Evolutionary conservation across 37 sponge, comb jelly and placozoan genomes (phyloP), one percentile per base, ranked within the genome.

Genomic region (Cladorhizidae sp.): DNA sequence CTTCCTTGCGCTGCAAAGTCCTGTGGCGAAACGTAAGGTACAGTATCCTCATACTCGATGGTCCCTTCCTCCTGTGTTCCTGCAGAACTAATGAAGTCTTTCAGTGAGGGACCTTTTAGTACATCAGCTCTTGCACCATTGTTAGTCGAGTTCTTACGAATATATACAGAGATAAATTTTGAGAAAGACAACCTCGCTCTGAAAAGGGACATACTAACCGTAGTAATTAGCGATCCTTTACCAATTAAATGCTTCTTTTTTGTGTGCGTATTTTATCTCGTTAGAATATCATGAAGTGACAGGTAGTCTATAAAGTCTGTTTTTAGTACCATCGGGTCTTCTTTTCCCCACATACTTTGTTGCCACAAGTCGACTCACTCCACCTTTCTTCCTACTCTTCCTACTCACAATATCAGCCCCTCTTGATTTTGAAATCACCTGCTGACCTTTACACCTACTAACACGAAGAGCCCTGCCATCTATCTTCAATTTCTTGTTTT

Each of bases 381-480:
- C 26, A 58, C 59, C 59, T 58, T 58, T 21, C 3, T 58, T 25
- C 59, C 59, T 58, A 14, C 3, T 17, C 36, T 33, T 65, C 67
- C 49, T 45, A 12, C 8, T 5, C 9, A 5, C 9, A 45, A 5
- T 45, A 45, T 45, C 9, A 45, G 32, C 32, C 32, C 32, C 12
- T 71, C 37, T 38, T 49, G 9, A 45, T 42, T 42, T 41, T 25
- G 29, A n/a, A 41, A 71, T 8, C 37, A 25, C 28, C 6, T 40
- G 49, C 2, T 71, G 15, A 41, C 80, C 75, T 40, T 75, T 87
- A 9, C 72, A 69, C 56, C 75, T 86, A 43, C 67, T 81, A 40
- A 94, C 73, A 25, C 95, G 40, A 11, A 94, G 65, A 32, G 59
- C 37, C 55, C 91, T 68, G 0, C 88, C 95, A 29, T 84, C 72